Base-by-base conservation (phyloP, 2,113 vertebrate species). In the Corydoras sp. region DNA sequence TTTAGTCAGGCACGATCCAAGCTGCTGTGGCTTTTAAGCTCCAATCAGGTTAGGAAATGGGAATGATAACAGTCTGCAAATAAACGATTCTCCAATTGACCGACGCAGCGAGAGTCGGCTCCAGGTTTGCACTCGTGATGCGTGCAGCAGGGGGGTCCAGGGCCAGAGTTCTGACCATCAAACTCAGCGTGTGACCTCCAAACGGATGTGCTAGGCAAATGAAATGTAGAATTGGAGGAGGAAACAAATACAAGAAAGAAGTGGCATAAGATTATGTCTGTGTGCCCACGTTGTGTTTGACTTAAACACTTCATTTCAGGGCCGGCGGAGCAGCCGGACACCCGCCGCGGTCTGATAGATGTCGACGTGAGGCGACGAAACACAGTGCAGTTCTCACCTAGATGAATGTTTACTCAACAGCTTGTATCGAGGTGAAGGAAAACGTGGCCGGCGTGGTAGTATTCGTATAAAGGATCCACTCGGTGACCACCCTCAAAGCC, bases 21-120 rank as follows among this genome's bases (percentile, higher is more conserved):
- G 86, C 89, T 90, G 86, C 88, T 90, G 88, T 87, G 82, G 83
- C 80, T 86, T 87, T 89, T 87, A 90, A 90, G 86, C 86, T 85
- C 82, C 84, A 88, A 90, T 90, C 89, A 90, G 82, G 81, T 68
- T 77, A 83, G 83, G 83, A 86, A 89, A 88, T 86, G 76, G 84
- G 81, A 88, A 87, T 77, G 80, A 87, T 87, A 87, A 87, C 77
- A 75, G 83, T 83, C 84, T 87, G 79, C 77, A 88, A 86, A 90
- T 88, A 83, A 83, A 84, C 84, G 79, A 84, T 84, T 87, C 83
- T 88, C 83, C 87, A 88, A 87, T 88, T 89, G 89, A 89, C 88
- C 84, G 79, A 82, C 87, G 82, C 86, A 84, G 85, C 72, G 69
- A 87, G 85, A 83, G 77, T 81, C 80, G 82, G 78, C 83, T 82